These are phyloP conservation scores for Sebastes minor DNA, from an alignment of 2,797 vertebrate genomes.

Conservation along the genomic window DNA sequence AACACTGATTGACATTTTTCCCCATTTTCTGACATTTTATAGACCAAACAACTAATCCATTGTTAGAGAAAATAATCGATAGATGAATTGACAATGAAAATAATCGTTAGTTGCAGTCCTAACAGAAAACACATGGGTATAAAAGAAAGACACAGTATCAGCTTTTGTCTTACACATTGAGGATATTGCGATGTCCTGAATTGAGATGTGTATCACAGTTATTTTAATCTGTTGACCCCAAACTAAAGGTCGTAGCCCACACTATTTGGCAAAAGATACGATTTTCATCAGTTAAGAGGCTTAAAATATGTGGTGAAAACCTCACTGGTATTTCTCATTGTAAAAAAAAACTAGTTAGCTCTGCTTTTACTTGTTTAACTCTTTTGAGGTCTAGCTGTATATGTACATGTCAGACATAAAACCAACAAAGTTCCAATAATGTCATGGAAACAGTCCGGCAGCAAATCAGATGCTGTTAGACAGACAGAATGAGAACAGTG, in stretches of 20 bases:
- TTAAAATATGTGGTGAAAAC: not conserved
- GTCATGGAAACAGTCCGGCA: not conserved
- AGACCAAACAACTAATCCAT: no score
- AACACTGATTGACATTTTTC: no score
- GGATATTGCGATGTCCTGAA: not conserved
- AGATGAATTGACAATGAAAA: no score
- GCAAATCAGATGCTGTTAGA: not conserved
- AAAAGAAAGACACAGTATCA: not conserved
- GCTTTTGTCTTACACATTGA: not conserved
- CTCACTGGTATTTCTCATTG: not conserved
- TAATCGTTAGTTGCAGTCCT: no score
- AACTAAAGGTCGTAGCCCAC: not conserved
- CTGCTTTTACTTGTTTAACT: not conserved
- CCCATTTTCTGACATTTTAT: no score
- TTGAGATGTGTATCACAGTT: not conserved
- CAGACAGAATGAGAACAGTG: not conserved
- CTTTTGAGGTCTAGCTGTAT: not conserved
- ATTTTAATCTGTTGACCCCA: constrained; percentile 7
- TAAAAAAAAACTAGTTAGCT: not conserved
- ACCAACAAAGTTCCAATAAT: constrained; percentile 3
- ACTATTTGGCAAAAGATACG: not conserved
- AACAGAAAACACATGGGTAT: not conserved
- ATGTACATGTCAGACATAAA: not conserved
- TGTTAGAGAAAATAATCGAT: no score
- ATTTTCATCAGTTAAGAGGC: not conserved